phyloP scores from a whole-genome alignment of 2,888 invertebrate genomes.

The Plagodis dolabraria region DNA sequence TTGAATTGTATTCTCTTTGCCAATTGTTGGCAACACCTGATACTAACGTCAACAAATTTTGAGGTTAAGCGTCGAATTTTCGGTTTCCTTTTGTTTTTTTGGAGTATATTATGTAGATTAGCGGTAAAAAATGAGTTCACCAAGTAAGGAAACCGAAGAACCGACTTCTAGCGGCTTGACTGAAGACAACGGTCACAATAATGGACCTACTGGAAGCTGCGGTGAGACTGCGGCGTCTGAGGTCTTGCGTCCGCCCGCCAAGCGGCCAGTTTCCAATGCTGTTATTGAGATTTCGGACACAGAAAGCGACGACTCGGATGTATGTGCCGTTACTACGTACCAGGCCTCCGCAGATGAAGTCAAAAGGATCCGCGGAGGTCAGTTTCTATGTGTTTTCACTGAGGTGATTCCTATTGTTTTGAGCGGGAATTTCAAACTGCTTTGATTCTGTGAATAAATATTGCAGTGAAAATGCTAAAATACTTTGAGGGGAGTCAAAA shows the following conservation, averaged over 20 bases:
- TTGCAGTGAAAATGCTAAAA: too few species aligned
- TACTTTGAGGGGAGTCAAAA: too few species aligned
- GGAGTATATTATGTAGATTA: constrained; percentile 74
- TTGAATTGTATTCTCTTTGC: too few species aligned
- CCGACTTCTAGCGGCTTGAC: constrained; percentile 61
- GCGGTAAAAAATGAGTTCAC: constrained; percentile 71
- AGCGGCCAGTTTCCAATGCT: constrained; percentile 63
- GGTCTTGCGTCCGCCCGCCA: constrained; percentile 69
- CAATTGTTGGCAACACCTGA: neutral
- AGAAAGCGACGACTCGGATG: constrained; percentile 80
- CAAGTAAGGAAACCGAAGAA: constrained; percentile 69
- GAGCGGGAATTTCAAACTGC: constrained; percentile 65
- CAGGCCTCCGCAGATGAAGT: constrained; percentile 80
- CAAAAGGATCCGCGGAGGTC: constrained; percentile 78
- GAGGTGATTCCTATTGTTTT: constrained; percentile 38
- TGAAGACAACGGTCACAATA: constrained; percentile 46
- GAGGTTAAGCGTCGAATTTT: constrained; percentile 79
- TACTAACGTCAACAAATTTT: constrained; percentile 68
- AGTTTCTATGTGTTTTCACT: constrained; percentile 39
- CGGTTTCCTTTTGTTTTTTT: constrained; percentile 69
- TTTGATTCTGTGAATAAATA: neutral
- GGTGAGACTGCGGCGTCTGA: constrained; percentile 46
- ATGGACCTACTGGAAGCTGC: constrained; percentile 46
- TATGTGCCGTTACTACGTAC: constrained; percentile 80
- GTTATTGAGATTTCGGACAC: constrained; percentile 81